Conservation (phyloP, 2,888 invertebrate species). For the Spicauda simplicius region DNA sequence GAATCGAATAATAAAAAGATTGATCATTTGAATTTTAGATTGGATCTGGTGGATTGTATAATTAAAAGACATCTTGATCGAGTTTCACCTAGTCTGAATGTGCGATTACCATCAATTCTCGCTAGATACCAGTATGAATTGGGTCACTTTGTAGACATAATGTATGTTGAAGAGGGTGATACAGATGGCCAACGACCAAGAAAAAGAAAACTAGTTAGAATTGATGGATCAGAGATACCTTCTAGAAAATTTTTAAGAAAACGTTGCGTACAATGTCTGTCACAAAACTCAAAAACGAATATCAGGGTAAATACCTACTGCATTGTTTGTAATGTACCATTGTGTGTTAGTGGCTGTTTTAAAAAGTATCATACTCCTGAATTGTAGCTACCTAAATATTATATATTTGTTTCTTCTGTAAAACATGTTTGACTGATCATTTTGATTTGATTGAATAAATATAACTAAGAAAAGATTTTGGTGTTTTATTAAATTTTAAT, state of each 20-base stretch:
- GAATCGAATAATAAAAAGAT: background rate
- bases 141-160: constrained; percentile 14
- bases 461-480: too few species aligned
- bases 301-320: constrained; percentile 21
- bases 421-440: too few species aligned
- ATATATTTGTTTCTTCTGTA: too few species aligned
- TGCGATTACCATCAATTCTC: constrained; percentile 1
- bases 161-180: constrained; percentile 1
- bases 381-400: too few species aligned
- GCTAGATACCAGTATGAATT: constrained; percentile 7
- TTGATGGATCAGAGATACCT: constrained; percentile 3
- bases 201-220: constrained; percentile 7
- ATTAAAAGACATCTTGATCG: constrained; percentile 17
- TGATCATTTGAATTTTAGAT: constrained; percentile 15
- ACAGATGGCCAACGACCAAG: background rate
- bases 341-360: constrained; percentile 26
- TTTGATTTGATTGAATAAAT: too few species aligned
- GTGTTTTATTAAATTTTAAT: too few species aligned
- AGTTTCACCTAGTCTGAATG: constrained; percentile 1
- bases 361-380: constrained; percentile 27
- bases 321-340: constrained; percentile 22
- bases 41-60: constrained; percentile 21
- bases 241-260: constrained; percentile 16
- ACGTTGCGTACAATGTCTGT: constrained; percentile 16
- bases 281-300: constrained; percentile 25